phyloP scores from a whole-genome alignment of 2,113 vertebrate genomes.

The Macroglossus sobrinus region DNA sequence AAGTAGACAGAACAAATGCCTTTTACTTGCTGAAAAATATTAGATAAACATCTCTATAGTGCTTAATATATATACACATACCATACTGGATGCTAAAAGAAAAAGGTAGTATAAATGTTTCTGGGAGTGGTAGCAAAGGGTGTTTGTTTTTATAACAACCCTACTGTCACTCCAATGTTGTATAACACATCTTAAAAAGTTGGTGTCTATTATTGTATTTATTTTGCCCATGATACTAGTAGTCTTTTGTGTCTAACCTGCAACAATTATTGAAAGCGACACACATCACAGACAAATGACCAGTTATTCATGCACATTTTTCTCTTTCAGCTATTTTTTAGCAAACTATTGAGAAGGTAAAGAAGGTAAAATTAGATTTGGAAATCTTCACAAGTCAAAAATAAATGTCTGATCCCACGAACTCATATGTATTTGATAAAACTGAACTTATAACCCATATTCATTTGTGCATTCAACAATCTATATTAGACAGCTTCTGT shows the following conservation, averaged over 20 bases:
- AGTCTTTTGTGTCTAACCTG: neutral
- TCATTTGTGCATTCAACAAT: neutral
- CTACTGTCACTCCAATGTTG: neutral
- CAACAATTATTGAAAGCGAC: neutral
- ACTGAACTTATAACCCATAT: neutral
- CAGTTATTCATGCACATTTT: neutral
- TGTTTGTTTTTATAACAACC: neutral
- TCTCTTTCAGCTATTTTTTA: conserved; percentile 6
- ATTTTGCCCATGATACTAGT: neutral
- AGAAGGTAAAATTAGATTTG: neutral
- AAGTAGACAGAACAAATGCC: neutral
- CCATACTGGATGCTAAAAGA: neutral
- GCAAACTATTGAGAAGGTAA: neutral
- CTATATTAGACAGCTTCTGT: neutral
- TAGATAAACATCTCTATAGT: neutral
- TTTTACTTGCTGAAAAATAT: conserved; percentile 1
- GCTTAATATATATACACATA: neutral
- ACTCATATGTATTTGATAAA: neutral
- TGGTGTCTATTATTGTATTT: neutral
- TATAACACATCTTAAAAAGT: neutral
- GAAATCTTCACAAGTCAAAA: neutral
- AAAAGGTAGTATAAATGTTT: neutral
- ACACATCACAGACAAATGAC: neutral
- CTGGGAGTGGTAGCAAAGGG: neutral
- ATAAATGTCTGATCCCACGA: neutral